phyloP scores from a whole-genome alignment of 2,888 invertebrate genomes.

The Chromoteleia sp. region DNA sequence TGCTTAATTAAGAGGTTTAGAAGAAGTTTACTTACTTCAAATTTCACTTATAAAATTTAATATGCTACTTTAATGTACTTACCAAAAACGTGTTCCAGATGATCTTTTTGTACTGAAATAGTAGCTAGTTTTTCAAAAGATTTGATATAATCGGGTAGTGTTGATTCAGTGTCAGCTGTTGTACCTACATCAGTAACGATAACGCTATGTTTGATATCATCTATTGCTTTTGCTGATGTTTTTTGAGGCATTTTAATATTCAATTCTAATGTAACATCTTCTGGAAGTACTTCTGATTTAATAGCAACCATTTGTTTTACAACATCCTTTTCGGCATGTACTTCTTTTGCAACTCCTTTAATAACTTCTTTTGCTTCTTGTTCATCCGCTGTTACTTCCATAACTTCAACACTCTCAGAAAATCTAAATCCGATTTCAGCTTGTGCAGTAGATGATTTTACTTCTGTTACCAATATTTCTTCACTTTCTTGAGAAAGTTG shows the following conservation, averaged over 20 bases:
- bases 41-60: too few relatives aligned
- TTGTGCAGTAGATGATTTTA: conserved; percentile 71
- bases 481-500: conserved; percentile 79
- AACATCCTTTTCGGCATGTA: conserved; percentile 84
- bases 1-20: neutral
- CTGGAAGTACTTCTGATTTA: conserved; percentile 81
- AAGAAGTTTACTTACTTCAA: neutral
- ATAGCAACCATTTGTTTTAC: conserved; percentile 84
- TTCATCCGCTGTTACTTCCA: conserved; percentile 83
- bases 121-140: conserved; percentile 84
- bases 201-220: conserved; percentile 84
- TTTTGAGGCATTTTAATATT: conserved; percentile 74
- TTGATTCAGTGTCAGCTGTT: conserved; percentile 85
- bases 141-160: conserved; percentile 82
- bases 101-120: conserved; percentile 80
- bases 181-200: conserved; percentile 85
- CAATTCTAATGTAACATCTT: conserved; percentile 77
- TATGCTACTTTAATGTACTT: conserved; percentile 73
- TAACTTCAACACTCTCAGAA: conserved; percentile 82
- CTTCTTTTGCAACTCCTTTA: conserved; percentile 84
- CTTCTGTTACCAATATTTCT: conserved; percentile 69
- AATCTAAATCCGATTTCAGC: conserved; percentile 79
- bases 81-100: conserved; percentile 79
- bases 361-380: conserved; percentile 82
- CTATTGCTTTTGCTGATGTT: conserved; percentile 79